Evolutionary conservation across 2,888 invertebrate genomes (phyloP).

Genomic region (Acanthacorydalis orientalis): DNA sequence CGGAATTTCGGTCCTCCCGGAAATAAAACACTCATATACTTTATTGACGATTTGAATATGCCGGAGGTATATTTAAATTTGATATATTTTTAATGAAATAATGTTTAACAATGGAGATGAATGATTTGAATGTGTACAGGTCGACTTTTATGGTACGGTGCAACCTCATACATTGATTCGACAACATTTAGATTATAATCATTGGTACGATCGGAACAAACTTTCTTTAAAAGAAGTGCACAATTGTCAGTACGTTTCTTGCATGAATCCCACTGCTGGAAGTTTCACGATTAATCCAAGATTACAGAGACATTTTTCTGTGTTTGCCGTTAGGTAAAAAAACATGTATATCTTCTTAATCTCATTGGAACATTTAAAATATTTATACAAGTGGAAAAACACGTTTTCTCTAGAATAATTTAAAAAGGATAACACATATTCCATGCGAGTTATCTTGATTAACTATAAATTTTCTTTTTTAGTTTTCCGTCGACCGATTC

Average conservation of each 20-base stretch:
- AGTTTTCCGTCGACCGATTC: conserved; percentile 65
- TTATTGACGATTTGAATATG: conserved; percentile 97
- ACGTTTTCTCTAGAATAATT: too few species aligned
- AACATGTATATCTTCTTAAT: too few species aligned
- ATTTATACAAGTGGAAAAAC: too few species aligned
- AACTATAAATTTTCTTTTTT: conserved; percentile 5
- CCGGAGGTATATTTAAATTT: conserved; percentile 54
- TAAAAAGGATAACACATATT: too few species aligned
- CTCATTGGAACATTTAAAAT: too few species aligned
- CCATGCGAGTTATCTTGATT: too few species aligned
- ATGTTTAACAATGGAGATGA: background rate
- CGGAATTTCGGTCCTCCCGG: conserved; percentile 92
- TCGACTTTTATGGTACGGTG: conserved; percentile 79
- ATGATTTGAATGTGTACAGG: conserved; percentile 19
- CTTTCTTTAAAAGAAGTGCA: conserved; percentile 84
- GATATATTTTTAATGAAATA: background rate
- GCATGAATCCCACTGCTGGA: conserved; percentile 97
- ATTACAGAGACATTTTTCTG: conserved; percentile 77
- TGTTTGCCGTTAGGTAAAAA: conserved; percentile 55
- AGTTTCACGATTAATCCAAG: conserved; percentile 93
- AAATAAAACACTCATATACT: conserved; percentile 82
- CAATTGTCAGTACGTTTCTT: conserved; percentile 91
- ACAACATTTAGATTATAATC: conserved; percentile 89
- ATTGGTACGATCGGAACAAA: conserved; percentile 88
- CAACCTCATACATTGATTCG: conserved; percentile 91